Base-by-base conservation (phyloP, 2,888 invertebrate genomes). In the Pyralis farinalis region DNA sequence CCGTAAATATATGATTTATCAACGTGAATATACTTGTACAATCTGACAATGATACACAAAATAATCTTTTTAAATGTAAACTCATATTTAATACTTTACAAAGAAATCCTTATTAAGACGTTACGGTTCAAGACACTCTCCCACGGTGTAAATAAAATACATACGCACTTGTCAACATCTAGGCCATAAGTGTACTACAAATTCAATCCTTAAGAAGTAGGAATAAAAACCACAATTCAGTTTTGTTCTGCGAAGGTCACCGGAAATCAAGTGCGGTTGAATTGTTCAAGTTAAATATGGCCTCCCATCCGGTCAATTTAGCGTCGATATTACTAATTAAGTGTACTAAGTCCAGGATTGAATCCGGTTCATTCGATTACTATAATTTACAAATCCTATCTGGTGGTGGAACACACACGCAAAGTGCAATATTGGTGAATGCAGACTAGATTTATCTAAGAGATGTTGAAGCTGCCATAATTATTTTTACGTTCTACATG, bases 261-360 rank as follows among this genome's bases (percentile, higher is more conserved):
- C 77, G 81, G 81, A 81, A 77, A 69, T 71, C 65, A 65, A 73
- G 62, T 71, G 71, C 63, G 72, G 71, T 74, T 67, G 71, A 71
- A 80, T 81, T 77, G 63, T 77, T 76, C 67, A 74, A 67, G 68
- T 78, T 68, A 76, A 81, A 79, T 70, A 80, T 77, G 80, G 75
- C 69, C 52, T 54, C 58, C 51, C 61, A 70, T 75, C 76, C 74
- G 76, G 74, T 65, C 67, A 69, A 66, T 66, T 65, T 62, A 63
- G 47, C 47, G 55, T 51, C 58, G 46, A 61, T 65, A 60, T 61
- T 60, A 55, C 53, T 67, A 58, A 61, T 62, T 55, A 49, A 45
- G 45, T 43, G 48, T 44, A 41, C 35, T 34, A 30, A 42, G 30
- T 42, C 44, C 38, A 31, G 36, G 35, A 40, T 28, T 42, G 9